Conservation (phyloP, 2,888 invertebrate genomes). For the Clistopyga incitator region DNA sequence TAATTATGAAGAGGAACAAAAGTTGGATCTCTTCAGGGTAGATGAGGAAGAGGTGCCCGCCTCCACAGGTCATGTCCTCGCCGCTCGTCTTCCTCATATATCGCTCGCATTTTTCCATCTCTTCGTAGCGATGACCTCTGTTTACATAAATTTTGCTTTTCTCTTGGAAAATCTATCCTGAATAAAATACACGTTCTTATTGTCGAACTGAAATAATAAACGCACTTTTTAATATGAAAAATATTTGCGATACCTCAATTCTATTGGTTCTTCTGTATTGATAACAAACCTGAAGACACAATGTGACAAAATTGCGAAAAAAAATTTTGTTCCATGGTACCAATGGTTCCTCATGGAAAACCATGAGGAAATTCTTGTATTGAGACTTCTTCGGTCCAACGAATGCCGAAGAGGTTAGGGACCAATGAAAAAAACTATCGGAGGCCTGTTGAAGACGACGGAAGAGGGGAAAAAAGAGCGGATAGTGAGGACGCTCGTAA, state of each 20-base stretch:
- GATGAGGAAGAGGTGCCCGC: not conserved
- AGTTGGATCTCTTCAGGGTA: not conserved
- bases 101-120: not conserved
- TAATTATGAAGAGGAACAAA: constrained; percentile 6
- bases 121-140: not conserved
- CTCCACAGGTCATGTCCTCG: no score
- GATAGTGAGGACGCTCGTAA: constrained; percentile 44
- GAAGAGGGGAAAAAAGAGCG: not conserved
- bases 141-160: not conserved
- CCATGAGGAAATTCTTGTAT: no score
- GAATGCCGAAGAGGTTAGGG: not conserved
- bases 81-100: no score
- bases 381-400: not conserved
- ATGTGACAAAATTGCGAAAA: no score
- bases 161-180: not conserved
- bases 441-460: not conserved
- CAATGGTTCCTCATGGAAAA: no score
- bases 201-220: not conserved
- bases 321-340: no score
- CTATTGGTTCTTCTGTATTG: no score
- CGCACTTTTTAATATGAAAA: not conserved
- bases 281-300: no score
- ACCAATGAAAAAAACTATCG: not conserved
- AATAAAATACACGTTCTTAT: not conserved
- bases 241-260: not conserved